A percentile compares a stretch with the other conserved stretches of the same genome.
Conservation (phyloP, 2,888 invertebrate species). For the Palloptera scutellata region DNA sequence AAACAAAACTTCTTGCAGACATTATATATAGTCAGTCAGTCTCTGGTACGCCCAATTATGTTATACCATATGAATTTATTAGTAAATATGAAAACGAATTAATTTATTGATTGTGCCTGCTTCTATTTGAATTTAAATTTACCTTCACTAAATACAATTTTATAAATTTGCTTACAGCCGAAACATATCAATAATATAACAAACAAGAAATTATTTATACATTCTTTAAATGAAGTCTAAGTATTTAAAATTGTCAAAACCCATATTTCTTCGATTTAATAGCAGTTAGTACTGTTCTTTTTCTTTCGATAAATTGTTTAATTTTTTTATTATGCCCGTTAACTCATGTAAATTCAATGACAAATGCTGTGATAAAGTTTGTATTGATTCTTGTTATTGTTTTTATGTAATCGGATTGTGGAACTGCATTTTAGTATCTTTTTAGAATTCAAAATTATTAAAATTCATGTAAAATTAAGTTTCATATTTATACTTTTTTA, state of each 20-base stretch:
- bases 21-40: no score
- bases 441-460: background rate
- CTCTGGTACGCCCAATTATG: background rate
- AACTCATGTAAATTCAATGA: slow-evolving; percentile 29
- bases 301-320: no score
- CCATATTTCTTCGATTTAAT: no score
- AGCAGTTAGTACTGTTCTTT: no score
- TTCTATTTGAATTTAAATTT: slow-evolving; percentile 8
- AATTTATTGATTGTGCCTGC: slow-evolving; percentile 42
- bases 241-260: no score
- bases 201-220: background rate
- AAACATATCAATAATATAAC: slow-evolving; percentile 16
- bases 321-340: no score
- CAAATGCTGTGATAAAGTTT: slow-evolving; percentile 50
- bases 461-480: background rate
- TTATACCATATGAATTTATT: background rate
- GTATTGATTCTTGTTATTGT: slow-evolving; percentile 31
- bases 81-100: slow-evolving; percentile 1
- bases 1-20: no score
- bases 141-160: background rate
- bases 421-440: background rate
- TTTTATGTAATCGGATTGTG: background rate
- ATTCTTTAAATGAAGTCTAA: no score
- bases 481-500: slow-evolving; percentile 5
- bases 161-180: slow-evolving; percentile 16